phyloP scores from a whole-genome alignment of 35 echinoderm and acorn worm species.

The Lytechinus variegatus region DNA sequence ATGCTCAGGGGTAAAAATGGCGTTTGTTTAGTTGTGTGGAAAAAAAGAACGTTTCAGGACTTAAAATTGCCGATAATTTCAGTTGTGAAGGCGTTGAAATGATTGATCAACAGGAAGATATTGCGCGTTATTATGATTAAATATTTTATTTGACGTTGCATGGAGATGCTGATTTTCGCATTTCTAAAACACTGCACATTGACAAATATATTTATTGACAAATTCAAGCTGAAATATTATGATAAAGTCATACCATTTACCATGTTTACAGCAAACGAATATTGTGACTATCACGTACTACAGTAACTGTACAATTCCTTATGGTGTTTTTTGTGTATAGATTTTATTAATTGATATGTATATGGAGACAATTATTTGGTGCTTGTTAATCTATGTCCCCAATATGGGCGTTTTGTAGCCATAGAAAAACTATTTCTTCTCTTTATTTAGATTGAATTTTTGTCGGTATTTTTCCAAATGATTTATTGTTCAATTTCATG shows the following conservation, averaged over 20 bases:
- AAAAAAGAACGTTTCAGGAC: not conserved
- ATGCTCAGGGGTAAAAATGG: not conserved
- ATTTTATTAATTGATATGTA: slow-evolving; percentile 51
- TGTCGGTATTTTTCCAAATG: not conserved
- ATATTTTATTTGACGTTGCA: not conserved
- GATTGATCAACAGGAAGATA: not conserved
- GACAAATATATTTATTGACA: not conserved
- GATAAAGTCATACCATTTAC: slow-evolving; percentile 1
- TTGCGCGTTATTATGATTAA: not conserved
- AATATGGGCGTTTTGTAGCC: slow-evolving; percentile 35
- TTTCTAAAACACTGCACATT: slow-evolving; percentile 1
- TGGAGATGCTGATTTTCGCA: not conserved
- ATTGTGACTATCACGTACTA: not conserved
- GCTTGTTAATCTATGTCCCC: slow-evolving; percentile 43
- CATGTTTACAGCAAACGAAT: not conserved
- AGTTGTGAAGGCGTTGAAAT: not conserved
- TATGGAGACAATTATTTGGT: slow-evolving; percentile 53
- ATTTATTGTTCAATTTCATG: not conserved
- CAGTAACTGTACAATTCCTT: slow-evolving; percentile 28
- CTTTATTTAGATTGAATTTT: slow-evolving; percentile 16
- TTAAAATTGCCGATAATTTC: not conserved
- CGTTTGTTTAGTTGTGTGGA: not conserved
- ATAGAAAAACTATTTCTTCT: not conserved
- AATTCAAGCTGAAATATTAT: slow-evolving; percentile 41
- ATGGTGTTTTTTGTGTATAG: slow-evolving; percentile 46